Evolutionary conservation across 2,797 vertebrate species (phyloP).

Genomic region (Premnoplex brunnescens): DNA sequence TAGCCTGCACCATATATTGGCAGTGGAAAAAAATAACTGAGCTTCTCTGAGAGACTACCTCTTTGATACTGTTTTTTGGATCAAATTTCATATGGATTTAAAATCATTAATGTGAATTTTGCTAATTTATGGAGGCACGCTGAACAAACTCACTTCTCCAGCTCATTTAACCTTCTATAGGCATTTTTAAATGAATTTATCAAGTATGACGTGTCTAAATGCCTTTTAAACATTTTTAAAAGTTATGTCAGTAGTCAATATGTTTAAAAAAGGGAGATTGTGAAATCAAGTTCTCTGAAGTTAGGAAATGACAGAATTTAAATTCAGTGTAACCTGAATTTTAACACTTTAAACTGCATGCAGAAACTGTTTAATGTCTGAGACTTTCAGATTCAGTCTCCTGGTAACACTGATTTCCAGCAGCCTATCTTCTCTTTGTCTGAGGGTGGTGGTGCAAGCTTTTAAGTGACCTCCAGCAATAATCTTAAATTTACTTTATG

Average conservation of each 20-base stretch:
- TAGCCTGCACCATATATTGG: neutral
- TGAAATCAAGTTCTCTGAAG: neutral
- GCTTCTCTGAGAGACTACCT: neutral
- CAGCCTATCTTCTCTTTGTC: rapidly evolving
- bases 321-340: neutral
- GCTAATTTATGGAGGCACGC: neutral
- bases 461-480: neutral
- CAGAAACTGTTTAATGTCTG: neutral
- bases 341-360: neutral
- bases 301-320: neutral
- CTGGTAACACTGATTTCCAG: neutral
- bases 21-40: neutral
- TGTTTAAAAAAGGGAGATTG: neutral
- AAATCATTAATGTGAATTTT: neutral
- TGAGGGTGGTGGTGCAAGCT: neutral
- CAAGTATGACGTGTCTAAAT: neutral
- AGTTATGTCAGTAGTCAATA: neutral
- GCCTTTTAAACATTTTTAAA: neutral
- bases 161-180: neutral
- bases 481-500: neutral
- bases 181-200: neutral
- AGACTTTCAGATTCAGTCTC: neutral
- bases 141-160: neutral
- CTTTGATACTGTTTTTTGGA: neutral
- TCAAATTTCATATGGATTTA: neutral